Conservation (phyloP, 2,113 vertebrate genomes). For the Mirounga angustirostris region DNA sequence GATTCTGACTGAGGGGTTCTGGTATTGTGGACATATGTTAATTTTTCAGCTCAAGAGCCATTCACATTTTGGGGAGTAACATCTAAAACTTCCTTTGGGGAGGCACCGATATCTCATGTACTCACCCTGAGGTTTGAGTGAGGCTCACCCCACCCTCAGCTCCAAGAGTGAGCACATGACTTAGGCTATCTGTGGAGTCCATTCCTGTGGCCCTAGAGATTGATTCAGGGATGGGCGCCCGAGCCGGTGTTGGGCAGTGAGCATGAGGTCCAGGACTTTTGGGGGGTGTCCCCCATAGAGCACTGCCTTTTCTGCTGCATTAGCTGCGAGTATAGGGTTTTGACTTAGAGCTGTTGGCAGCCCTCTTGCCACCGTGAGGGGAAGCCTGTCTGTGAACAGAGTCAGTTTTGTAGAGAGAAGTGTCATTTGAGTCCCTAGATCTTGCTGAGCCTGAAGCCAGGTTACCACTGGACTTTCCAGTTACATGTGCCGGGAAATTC, state of each 20-base stretch:
- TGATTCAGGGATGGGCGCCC: background rate
- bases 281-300: background rate
- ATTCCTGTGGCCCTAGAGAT: background rate
- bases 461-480: background rate
- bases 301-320: conserved; percentile 25
- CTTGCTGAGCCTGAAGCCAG: background rate
- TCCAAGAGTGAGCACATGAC: background rate
- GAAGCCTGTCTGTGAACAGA: background rate
- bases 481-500: background rate
- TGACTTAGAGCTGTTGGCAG: conserved; percentile 29
- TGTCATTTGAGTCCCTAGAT: background rate
- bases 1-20: background rate
- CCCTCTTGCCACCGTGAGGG: background rate
- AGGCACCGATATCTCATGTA: background rate
- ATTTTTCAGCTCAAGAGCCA: background rate
- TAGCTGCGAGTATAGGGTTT: background rate
- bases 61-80: background rate
- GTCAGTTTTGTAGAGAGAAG: background rate
- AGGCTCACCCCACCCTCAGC: background rate
- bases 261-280: background rate
- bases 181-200: background rate
- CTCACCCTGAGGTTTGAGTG: background rate
- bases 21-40: background rate
- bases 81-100: background rate
- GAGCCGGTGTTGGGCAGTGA: background rate